Evolutionary conservation across 2,113 vertebrate species (phyloP).

Genomic region (Neolamprologus brichardi): DNA sequence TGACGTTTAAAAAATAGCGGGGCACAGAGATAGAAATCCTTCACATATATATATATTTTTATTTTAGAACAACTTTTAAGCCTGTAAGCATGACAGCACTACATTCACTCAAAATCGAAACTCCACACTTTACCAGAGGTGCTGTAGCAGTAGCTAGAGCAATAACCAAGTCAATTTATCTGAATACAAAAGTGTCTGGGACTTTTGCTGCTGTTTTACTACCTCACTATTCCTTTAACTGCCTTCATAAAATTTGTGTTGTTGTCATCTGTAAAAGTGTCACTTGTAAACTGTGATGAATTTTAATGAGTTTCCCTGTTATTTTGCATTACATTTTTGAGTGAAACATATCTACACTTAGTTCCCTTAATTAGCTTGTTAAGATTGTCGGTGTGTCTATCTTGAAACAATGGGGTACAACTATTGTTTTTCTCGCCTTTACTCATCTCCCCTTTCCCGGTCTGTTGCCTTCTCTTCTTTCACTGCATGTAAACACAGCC

Average conservation of each 20-base stretch:
- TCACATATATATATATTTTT: background rate
- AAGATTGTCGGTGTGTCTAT: background rate
- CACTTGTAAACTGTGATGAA: background rate
- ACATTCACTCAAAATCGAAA: background rate
- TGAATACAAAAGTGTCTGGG: background rate
- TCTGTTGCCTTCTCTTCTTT: background rate
- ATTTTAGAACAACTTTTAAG: background rate
- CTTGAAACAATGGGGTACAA: background rate
- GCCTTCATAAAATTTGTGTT: background rate
- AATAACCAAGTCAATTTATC: background rate
- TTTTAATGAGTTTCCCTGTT: background rate
- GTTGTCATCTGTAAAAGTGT: background rate
- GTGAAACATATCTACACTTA: background rate
- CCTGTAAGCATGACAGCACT: background rate
- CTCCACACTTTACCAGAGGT: background rate
- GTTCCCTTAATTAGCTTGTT: conserved; percentile 13
- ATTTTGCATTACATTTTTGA: background rate
- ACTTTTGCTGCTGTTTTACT: background rate
- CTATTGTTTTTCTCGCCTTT: background rate
- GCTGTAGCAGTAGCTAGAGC: background rate
- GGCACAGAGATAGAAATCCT: background rate
- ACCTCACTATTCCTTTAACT: background rate
- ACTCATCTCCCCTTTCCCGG: background rate
- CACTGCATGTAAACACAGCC: background rate
- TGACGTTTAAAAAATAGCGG: background rate